Evolutionary conservation across 2,797 vertebrate species (phyloP).

Genomic region (Ctenochaetus hawaiiensis): DNA sequence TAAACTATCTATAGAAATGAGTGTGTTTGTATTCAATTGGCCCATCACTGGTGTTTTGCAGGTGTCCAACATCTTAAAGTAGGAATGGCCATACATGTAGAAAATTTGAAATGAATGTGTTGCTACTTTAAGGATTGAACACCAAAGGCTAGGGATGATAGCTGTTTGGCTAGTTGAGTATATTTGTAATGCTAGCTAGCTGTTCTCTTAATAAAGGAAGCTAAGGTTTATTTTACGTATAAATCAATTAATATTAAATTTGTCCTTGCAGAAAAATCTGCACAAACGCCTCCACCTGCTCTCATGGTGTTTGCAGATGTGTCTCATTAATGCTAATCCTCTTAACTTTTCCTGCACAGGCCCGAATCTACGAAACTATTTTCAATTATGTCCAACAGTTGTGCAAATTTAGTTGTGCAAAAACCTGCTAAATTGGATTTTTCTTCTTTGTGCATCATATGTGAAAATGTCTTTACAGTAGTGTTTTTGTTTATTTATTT

Average conservation of each 20-base stretch:
- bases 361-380: not conserved
- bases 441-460: not conserved
- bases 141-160: not conserved
- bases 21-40: not conserved
- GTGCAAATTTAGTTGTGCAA: too few relatives aligned
- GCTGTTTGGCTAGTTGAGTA: not conserved
- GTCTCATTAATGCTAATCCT: not conserved
- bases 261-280: not conserved
- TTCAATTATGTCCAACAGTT: not conserved
- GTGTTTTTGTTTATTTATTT: conserved; percentile 62
- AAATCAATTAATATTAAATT: not conserved
- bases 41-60: not conserved
- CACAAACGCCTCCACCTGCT: not conserved
- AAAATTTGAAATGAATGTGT: not conserved
- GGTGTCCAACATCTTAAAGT: too few relatives aligned
- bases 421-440: too few relatives aligned
- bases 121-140: too few relatives aligned
- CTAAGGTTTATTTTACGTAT: conserved; percentile 11
- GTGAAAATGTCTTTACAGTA: conserved; percentile 17
- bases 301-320: not conserved
- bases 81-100: not conserved
- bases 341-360: not conserved
- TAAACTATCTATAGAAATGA: not conserved
- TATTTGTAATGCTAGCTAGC: not conserved
- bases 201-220: not conserved